A percentile compares a stretch with the other conserved stretches of the same genome.
phyloP scores from a whole-genome alignment of 2,113 vertebrate genomes.

The Monarcha castaneiventris region DNA sequence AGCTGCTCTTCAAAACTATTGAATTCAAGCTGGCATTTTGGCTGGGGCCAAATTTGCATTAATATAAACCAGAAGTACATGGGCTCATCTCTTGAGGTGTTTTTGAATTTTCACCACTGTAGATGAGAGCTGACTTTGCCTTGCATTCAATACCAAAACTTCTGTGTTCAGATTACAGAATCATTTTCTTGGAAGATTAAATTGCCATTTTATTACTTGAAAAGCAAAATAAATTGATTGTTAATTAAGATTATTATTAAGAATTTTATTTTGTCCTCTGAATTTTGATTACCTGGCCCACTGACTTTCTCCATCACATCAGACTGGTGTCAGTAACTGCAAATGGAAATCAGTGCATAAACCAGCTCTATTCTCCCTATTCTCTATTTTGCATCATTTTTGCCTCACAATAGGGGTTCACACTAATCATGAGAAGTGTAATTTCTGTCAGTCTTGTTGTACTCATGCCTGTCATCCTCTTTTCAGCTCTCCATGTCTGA shows the following conservation, averaged over 20 bases:
- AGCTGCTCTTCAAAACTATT: background rate
- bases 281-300: conserved; percentile 36
- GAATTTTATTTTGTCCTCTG: conserved; percentile 10
- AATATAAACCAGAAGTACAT: background rate
- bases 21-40: background rate
- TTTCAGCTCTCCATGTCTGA: conserved; percentile 1
- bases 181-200: background rate
- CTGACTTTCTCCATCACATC: conserved; percentile 7
- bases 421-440: conserved; percentile 8
- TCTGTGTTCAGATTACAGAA: background rate
- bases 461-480: conserved; percentile 17
- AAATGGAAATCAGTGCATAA: conserved; percentile 7
- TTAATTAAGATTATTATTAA: conserved; percentile 32
- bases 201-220: background rate
- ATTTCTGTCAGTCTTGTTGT: conserved; percentile 25
- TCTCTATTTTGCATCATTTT: conserved; percentile 13
- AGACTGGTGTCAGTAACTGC: background rate
- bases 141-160: background rate
- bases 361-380: background rate
- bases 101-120: background rate
- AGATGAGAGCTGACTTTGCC: background rate
- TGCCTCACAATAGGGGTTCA: conserved; percentile 8
- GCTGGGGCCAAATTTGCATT: background rate
- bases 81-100: background rate
- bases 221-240: conserved; percentile 1